phyloP scores from a whole-genome alignment of 1,140 invertebrate genomes.

The Drosophila rhopaloa region DNA sequence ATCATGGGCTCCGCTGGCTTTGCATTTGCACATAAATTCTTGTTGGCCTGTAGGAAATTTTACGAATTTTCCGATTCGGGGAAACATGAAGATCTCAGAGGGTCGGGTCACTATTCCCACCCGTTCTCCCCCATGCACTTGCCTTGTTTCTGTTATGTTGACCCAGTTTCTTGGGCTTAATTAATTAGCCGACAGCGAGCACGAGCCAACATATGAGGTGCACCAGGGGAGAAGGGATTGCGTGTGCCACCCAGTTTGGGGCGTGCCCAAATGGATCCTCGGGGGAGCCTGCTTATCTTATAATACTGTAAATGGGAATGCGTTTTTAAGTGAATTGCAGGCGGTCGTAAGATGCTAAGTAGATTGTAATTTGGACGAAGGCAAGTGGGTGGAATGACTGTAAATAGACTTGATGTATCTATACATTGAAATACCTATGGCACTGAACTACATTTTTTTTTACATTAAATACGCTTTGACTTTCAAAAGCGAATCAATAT shows the following conservation, averaged over 20 bases:
- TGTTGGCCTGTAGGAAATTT: slow-evolving; percentile 38
- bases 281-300: slow-evolving; percentile 12
- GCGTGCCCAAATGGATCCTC: slow-evolving; percentile 48
- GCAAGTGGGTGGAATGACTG: slow-evolving; percentile 27
- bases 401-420: slow-evolving; percentile 18
- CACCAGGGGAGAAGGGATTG: slow-evolving; percentile 35
- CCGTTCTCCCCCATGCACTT: slow-evolving; percentile 59
- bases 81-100: slow-evolving; percentile 21
- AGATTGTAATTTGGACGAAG: slow-evolving; percentile 39
- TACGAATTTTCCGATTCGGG: slow-evolving; percentile 39
- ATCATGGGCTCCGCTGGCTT: slow-evolving; percentile 51
- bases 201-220: slow-evolving; percentile 53
- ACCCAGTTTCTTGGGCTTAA: slow-evolving; percentile 70
- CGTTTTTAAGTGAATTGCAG: slow-evolving; percentile 61
- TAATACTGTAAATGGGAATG: slow-evolving; percentile 55
- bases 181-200: slow-evolving; percentile 71
- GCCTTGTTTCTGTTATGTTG: slow-evolving; percentile 26
- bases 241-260: slow-evolving; percentile 42
- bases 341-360: slow-evolving; percentile 35
- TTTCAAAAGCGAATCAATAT: not conserved
- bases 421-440: not conserved
- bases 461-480: not conserved
- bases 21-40: slow-evolving; percentile 63
- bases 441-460: not conserved
- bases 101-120: slow-evolving; percentile 29